phyloP scores from a whole-genome alignment of 2,113 vertebrate species.

The Sinocyclocheilus maitianheensis region DNA sequence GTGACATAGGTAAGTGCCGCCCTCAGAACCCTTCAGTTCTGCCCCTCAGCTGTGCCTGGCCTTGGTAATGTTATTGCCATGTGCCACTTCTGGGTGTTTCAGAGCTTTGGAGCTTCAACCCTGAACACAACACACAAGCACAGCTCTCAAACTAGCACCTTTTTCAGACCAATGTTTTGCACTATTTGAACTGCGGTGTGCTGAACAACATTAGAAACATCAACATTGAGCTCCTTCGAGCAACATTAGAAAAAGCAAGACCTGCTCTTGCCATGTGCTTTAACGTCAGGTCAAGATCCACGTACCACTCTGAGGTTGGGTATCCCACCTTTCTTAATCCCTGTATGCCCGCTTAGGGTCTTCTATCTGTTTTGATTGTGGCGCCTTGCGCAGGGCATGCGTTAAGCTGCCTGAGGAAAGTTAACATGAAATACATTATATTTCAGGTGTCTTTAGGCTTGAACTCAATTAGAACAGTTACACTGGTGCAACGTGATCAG shows the following conservation, averaged over 20 bases:
- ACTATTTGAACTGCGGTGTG: constrained; percentile 15
- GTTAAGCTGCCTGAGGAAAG: constrained; percentile 13
- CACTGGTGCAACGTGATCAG: neutral
- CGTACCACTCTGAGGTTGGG: neutral
- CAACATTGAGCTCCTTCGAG: constrained; percentile 25
- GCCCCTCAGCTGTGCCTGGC: constrained; percentile 42
- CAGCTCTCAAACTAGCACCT: constrained; percentile 15
- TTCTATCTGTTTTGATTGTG: neutral
- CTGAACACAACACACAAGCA: constrained; percentile 1
- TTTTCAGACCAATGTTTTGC: constrained; percentile 14
- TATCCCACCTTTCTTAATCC: neutral
- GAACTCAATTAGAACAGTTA: neutral
- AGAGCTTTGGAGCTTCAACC: constrained; percentile 23
- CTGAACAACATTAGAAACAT: constrained; percentile 58
- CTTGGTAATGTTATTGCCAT: constrained; percentile 45
- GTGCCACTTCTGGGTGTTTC: constrained; percentile 49
- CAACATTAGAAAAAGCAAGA: neutral
- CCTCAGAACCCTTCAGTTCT: constrained; percentile 42
- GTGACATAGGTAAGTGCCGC: constrained; percentile 79
- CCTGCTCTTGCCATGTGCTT: neutral
- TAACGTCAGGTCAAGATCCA: neutral
- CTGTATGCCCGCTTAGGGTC: neutral
- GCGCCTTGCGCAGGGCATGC: neutral
- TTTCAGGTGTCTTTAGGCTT: neutral
- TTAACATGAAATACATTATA: neutral